Evolutionary conservation across 2,113 vertebrate genomes (phyloP), one percentile per base, ranked within the genome.

Genomic region (Cebus imitator): DNA sequence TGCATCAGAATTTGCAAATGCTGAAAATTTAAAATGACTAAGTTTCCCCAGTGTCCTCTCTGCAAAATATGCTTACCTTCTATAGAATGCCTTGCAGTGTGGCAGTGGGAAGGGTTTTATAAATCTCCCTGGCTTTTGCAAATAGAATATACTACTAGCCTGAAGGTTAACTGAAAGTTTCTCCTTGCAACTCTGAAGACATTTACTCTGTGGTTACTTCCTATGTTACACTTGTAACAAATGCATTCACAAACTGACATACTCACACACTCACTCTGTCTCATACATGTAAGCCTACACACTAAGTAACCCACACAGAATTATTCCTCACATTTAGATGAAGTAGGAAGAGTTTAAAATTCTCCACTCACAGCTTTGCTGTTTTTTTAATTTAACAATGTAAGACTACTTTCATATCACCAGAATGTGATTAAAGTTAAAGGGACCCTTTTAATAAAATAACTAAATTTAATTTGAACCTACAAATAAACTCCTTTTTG

Each of bases 11-110:
- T 40, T 88, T 93, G 37, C 20, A 81, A 87, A 93, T 80, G 79
- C 58, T 94, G 58, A 94, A 72, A 72, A 87, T 94, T 92, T 97
- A 72, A 94, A 93, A 84, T 37, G 52, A 8, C 79, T 83, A 11
- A 6, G 85, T 92, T 95, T 96, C 61, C 76, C 48, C 4, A 73
- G n/a, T 90, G 52, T 55, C 61, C 72, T 96, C 9, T 84, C 85
- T 94, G n/a, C 52, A 92, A 95, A 94, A 90, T 87, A 90, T 90
- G 73, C 70, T 94, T 95, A 87, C 48, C n/a, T 96, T 90, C 50
- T 40, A 12, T 21, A n/a, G 50, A 83, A 64, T 92, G 70, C 30
- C 58, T 66, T 83, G 40, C 73, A 85, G n/a, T 90, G 48, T 78
- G 48, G 35, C 75, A 73, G 23, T 72, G 80, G 78, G 40, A 95